These are phyloP conservation scores for Leptodactylus fuscus DNA, from an alignment of 2,113 vertebrate genomes.

Conservation along the genomic window DNA sequence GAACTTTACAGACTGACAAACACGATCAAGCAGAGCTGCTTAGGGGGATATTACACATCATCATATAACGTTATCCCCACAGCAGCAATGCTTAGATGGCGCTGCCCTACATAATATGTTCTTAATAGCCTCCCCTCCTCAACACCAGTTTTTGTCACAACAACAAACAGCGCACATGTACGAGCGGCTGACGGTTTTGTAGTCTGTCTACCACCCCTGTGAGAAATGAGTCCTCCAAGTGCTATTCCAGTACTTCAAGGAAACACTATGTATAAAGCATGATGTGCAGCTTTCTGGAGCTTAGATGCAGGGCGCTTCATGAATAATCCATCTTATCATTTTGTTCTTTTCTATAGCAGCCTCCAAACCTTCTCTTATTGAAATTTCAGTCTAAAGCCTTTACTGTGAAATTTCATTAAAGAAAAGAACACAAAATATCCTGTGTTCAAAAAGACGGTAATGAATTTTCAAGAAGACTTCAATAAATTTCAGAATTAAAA, in stretches of 20 bases:
- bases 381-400: too few species aligned
- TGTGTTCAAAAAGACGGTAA: too few species aligned
- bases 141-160: not conserved
- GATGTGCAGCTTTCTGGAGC: not conserved
- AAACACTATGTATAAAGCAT: not conserved
- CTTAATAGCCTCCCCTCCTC: not conserved
- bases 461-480: too few species aligned
- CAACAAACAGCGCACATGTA: not conserved
- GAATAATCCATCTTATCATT: not conserved
- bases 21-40: not conserved
- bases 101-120: not conserved
- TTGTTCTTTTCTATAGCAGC: not conserved
- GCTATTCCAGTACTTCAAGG: too few species aligned
- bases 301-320: not conserved
- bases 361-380: too few species aligned
- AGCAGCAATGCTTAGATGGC: not conserved
- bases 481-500: too few species aligned
- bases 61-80: too few species aligned
- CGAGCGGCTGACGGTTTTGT: not conserved
- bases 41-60: too few species aligned
- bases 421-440: too few species aligned
- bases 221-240: not conserved
- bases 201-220: not conserved
- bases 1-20: not conserved
- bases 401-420: too few species aligned